Conservation (phyloP, 2,113 vertebrate genomes). For the Semicossyphus pulcher region DNA sequence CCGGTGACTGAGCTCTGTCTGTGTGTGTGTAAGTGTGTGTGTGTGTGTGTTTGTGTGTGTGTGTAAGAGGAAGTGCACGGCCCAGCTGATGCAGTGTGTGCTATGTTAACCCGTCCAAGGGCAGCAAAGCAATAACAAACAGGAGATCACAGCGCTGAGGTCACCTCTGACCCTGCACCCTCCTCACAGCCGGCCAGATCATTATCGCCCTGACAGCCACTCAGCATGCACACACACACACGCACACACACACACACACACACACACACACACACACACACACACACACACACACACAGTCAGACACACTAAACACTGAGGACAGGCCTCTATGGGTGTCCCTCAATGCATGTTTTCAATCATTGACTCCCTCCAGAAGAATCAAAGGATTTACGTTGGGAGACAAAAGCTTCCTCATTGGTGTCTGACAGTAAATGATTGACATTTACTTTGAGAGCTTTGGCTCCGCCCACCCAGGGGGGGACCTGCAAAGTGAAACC, state of each 20-base stretch:
- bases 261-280: conserved; percentile 12
- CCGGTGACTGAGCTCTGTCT: conserved; percentile 22
- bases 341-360: conserved; percentile 66
- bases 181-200: conserved; percentile 67
- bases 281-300: conserved; percentile 17
- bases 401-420: conserved; percentile 74
- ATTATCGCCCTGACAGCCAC: conserved; percentile 68
- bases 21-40: conserved; percentile 28
- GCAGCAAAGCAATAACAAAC: conserved; percentile 87
- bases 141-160: conserved; percentile 81
- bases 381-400: conserved; percentile 61
- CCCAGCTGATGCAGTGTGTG: conserved; percentile 77
- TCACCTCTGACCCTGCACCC: conserved; percentile 78
- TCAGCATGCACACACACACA: conserved; percentile 29
- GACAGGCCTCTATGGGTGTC: conserved; percentile 36
- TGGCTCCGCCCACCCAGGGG: conserved; percentile 58
- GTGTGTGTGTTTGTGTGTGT: conserved; percentile 42
- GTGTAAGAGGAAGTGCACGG: conserved; percentile 63
- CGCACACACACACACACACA: conserved; percentile 35
- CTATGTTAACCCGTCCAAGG: conserved; percentile 85
- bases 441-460: conserved; percentile 63
- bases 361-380: conserved; percentile 70
- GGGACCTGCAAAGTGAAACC: conserved; percentile 60
- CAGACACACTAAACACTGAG: too few species aligned
- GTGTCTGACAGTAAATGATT: conserved; percentile 82